Base-by-base conservation (phyloP, 2,888 invertebrate species). In the Willowsia nigromaculata region DNA sequence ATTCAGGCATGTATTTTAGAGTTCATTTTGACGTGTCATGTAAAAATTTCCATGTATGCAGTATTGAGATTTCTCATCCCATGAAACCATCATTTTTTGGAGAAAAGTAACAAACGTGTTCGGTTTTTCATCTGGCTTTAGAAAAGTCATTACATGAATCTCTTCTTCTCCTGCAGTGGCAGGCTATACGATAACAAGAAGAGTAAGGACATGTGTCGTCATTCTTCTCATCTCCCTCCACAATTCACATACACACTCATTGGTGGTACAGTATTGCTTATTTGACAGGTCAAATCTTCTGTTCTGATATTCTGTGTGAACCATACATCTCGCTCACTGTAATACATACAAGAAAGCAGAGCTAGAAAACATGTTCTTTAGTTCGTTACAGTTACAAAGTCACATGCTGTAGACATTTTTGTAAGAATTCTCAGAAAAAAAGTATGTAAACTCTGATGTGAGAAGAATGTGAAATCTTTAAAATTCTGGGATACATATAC, bases 271-370 rank as follows among this genome's bases (percentile, higher is more conserved):
- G 27, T 11, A 33, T 27, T 76, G 76, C 30, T 76, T 53, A 50
- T 76, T 76, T 76, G 76, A 76, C 76, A 76, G 76, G 11, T 50
- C 33, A 11, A n/a, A 85, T 85, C 85, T n/a, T n/a, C n/a, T n/a
- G n/a, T 85, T 65, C 85, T 76, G 85, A 85, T 78, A 65, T 78
- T 62, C 78, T 76, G 13, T 78, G 85, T 85, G 50, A 78, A 50
- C 78, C 85, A 30, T 78, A 78, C 37, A 33, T n/a, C 25, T 56
- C n/a, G 56, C 15, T 30, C 78, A 76, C 76, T 76, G n/a, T 43
- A 65, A 76, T 37, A 83, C 13, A 25, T 22, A 78, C 9, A 56
- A 15, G 62, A 76, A 25, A 1, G 13, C 50, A 27, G 30, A 76
- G 9, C n/a, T 65, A 78, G 65, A 78, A 85, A 78, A 85, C 47